These are phyloP conservation scores for Ctenodactylus gundi DNA, from an alignment of 2,113 vertebrate species.

Conservation along the genomic window DNA sequence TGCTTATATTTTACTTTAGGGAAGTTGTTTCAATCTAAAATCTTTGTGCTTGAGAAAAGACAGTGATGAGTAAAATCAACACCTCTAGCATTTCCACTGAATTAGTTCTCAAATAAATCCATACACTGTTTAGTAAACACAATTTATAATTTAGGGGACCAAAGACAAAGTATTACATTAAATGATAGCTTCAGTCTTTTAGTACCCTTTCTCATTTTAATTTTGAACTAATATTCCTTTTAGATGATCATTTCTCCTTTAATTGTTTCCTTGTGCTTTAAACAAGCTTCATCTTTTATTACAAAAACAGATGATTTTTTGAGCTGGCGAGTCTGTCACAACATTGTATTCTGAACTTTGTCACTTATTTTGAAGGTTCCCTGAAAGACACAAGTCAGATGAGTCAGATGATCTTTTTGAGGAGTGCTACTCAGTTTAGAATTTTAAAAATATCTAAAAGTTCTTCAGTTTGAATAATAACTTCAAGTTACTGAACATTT, in stretches of 20 bases:
- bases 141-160: not conserved
- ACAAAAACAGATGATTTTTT: not conserved
- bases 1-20: not conserved
- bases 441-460: not conserved
- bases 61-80: not conserved
- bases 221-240: constrained; percentile 31
- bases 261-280: constrained; percentile 43
- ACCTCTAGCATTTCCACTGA: not conserved
- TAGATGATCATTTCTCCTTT: constrained; percentile 22
- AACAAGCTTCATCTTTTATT: constrained; percentile 34
- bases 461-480: constrained; percentile 68
- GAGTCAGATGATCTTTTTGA: constrained; percentile 5
- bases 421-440: constrained; percentile 4
- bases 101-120: constrained; percentile 18
- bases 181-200: not conserved
- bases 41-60: constrained; percentile 10
- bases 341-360: not conserved
- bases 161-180: constrained; percentile 11
- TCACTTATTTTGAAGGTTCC: not conserved
- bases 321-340: not conserved
- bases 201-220: constrained; percentile 2
- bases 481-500: constrained; percentile 68
- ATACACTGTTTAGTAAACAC: not conserved
- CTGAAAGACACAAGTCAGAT: not conserved
- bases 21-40: not conserved